Conservation (phyloP, 2,113 vertebrate genomes). For the Nymphicus hollandicus region DNA sequence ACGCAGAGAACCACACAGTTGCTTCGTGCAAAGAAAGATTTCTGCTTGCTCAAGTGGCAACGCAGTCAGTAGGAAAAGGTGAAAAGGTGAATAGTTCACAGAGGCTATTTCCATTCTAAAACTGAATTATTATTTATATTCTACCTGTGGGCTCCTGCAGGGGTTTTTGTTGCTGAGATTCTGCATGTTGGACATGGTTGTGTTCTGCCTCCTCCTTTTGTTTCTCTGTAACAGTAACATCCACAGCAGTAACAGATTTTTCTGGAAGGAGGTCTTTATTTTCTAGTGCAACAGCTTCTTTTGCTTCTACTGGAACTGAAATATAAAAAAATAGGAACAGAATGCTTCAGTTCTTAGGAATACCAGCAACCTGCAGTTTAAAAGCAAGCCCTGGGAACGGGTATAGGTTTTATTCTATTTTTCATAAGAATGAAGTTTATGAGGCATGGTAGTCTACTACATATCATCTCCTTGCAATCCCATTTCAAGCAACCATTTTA, state of each 20-base stretch:
- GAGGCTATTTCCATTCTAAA: neutral
- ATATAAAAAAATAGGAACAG: neutral
- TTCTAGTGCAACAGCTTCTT: neutral
- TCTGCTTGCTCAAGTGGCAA: neutral
- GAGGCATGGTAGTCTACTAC: fast-evolving
- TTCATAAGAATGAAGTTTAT: neutral
- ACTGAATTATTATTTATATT: fast-evolving
- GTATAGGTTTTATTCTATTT: neutral
- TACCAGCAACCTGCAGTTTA: fast-evolving
- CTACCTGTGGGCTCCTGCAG: constrained; percentile 51
- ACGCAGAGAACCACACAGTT: neutral
- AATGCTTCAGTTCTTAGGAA: neutral
- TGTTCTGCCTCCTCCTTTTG: neutral
- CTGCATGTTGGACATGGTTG: neutral
- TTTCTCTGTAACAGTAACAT: neutral
- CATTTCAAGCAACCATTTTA: neutral
- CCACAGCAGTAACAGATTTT: neutral
- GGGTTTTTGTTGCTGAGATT: neutral
- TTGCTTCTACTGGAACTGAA: neutral
- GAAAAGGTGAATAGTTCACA: neutral
- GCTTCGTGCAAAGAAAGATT: neutral
- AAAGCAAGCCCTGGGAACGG: neutral
- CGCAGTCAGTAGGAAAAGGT: neutral
- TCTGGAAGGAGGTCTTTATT: neutral
- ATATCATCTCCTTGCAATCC: neutral